Evolutionary conservation across 2,797 vertebrate genomes (phyloP), one percentile per base, ranked within the genome.

Genomic region (Euthynnus affinis): DNA sequence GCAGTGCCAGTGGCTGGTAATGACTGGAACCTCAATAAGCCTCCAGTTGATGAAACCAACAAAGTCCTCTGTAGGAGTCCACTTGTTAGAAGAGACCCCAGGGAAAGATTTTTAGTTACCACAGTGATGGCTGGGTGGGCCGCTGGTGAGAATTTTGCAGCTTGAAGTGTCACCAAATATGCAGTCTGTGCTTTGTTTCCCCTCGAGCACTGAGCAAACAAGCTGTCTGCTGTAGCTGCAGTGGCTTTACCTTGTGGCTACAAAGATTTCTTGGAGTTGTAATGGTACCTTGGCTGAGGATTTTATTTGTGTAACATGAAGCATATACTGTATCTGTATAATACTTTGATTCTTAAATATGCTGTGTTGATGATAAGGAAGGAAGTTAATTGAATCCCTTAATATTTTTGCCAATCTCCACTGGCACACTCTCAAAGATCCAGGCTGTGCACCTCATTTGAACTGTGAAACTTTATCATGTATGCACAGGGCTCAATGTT

Each of bases 401-500:
- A 80, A 87, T 87, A 83, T 91, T 84, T 82, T 83, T 75, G 70
- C 76, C 82, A 81, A 72, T 86, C 77, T 90, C 76, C 15, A n/a
- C 66, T 82, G 87, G 84, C 86, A n/a, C 75, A 32, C 29, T 44
- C 57, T 84, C 77, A 88, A 71, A 85, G 48, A 89, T 80, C 61
- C 76, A 56, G 34, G 76, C 68, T 49, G 61, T 48, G 72, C 86
- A 85, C 77, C 76, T 90, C 79, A 82, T 88, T 71, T 76, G 73
- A 85, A 89, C 79, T 72, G 72, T 55, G 77, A 79, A 89, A 85
- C 80, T 81, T 90, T 84, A 89, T 90, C 89, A 86, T 89, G 84
- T 51, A 80, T 80, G 78, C 84, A 66, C 83, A 74, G 82, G 10
- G 52, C 79, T 82, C 83, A 22, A 1, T 91, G 82, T 91, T 93